Percentiles rank a stretch among this genome's conserved stretches.
Conservation (phyloP, 2,888 invertebrate genomes). For the Cremastinae sp. region DNA sequence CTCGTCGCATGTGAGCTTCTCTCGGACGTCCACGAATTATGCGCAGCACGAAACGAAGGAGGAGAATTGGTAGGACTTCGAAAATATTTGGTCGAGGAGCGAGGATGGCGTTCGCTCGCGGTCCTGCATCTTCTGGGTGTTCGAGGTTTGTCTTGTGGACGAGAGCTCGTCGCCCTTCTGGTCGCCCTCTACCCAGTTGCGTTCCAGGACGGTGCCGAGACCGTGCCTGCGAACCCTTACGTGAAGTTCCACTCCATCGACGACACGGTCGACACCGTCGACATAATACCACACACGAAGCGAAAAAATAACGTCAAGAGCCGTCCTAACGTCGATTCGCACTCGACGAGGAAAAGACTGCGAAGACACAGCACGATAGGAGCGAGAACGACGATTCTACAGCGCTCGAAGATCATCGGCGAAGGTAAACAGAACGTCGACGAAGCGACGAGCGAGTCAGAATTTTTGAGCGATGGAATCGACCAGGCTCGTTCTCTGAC, state of each 20-base stretch:
- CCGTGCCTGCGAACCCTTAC: conserved; percentile 68
- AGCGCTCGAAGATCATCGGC: conserved; percentile 46
- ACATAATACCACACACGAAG: conserved; percentile 72
- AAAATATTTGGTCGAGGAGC: conserved; percentile 82
- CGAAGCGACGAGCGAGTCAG: conserved; percentile 76
- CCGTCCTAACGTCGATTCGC: conserved; percentile 10
- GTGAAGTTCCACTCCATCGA: conserved; percentile 73
- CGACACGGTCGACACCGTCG: conserved; percentile 74
- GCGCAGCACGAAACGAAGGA: conserved; percentile 75
- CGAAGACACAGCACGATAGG: conserved; percentile 42
- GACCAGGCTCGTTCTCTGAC: conserved; percentile 82
- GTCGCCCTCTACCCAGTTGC: conserved; percentile 82
- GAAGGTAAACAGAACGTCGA: conserved; percentile 55
- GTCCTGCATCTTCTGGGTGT: conserved; percentile 83
- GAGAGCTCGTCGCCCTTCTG: conserved; percentile 83
- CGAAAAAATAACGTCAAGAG: conserved; percentile 62
- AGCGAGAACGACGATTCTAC: conserved; percentile 26
- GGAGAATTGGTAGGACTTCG: conserved; percentile 80
- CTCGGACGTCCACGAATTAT: conserved; percentile 83
- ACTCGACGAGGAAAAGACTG: conserved; percentile 41
- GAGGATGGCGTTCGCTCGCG: conserved; percentile 84
- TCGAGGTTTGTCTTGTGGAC: conserved; percentile 83
- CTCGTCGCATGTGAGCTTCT: conserved; percentile 85
- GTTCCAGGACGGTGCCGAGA: conserved; percentile 31
- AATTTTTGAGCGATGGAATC: conserved; percentile 77